Conservation (phyloP, 2,797 vertebrate species). For the Trachops cirrhosus region DNA sequence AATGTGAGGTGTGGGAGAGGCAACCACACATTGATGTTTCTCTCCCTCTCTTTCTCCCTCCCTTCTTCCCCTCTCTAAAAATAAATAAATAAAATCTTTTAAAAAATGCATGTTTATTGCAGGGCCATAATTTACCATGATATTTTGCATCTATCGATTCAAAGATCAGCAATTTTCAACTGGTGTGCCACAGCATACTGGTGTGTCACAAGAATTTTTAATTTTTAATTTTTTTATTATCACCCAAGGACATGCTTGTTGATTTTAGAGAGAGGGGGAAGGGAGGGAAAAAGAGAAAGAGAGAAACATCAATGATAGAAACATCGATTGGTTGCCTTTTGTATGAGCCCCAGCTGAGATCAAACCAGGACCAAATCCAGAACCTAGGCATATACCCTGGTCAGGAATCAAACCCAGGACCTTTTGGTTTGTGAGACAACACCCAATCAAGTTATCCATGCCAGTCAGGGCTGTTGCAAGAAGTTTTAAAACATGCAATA, state of each 20-base stretch:
- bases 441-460: background rate
- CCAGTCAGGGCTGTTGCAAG: background rate
- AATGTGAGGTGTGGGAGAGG: too few species aligned
- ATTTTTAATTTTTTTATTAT: background rate
- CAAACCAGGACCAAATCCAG: background rate
- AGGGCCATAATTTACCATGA: background rate
- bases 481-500: background rate
- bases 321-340: background rate
- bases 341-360: background rate
- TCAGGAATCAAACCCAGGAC: background rate
- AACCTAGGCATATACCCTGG: background rate
- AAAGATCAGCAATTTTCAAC: background rate
- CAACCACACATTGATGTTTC: too few species aligned
- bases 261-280: background rate
- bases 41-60: too few species aligned
- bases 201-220: background rate
- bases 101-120: background rate
- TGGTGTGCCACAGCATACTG: background rate
- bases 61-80: too few species aligned
- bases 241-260: background rate
- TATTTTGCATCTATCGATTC: background rate
- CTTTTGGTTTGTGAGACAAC: background rate
- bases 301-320: background rate
- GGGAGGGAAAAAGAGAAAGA: background rate
- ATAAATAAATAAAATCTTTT: too few species aligned